Percentiles rank a stretch among this genome's conserved stretches.
These are phyloP conservation scores for Brevimyrus niger DNA, from an alignment of 2,113 vertebrate genomes.

Conservation along the genomic window DNA sequence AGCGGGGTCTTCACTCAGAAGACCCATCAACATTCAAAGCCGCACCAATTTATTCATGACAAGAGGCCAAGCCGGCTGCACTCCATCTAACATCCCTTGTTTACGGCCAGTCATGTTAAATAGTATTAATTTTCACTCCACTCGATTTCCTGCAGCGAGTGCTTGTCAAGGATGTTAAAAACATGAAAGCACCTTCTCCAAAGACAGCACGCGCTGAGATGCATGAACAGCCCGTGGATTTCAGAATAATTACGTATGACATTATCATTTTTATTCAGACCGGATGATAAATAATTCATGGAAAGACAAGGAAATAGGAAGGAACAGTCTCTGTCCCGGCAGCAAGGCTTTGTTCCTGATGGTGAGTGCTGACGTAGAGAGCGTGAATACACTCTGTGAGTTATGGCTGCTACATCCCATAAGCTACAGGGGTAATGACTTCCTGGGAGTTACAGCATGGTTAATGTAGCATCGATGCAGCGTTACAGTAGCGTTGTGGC, in stretches of 20 bases:
- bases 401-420: neutral
- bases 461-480: neutral
- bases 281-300: constrained; percentile 11
- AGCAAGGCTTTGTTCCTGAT: neutral
- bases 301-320: neutral
- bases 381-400: neutral
- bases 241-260: neutral
- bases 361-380: neutral
- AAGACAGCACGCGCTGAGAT: neutral
- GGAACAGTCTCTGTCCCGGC: neutral
- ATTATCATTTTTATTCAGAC: neutral
- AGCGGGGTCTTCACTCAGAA: neutral
- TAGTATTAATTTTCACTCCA: neutral
- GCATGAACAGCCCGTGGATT: neutral
- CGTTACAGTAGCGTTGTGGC: neutral
- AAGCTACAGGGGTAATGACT: neutral
- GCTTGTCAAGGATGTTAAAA: neutral
- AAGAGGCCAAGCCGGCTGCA: neutral
- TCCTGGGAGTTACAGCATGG: neutral
- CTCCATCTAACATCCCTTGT: neutral
- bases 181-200: neutral
- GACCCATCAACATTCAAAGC: neutral
- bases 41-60: neutral
- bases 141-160: neutral
- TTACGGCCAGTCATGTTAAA: neutral